Evolutionary conservation across 2,797 vertebrate species (phyloP).

Genomic region (Siniperca obscura): DNA sequence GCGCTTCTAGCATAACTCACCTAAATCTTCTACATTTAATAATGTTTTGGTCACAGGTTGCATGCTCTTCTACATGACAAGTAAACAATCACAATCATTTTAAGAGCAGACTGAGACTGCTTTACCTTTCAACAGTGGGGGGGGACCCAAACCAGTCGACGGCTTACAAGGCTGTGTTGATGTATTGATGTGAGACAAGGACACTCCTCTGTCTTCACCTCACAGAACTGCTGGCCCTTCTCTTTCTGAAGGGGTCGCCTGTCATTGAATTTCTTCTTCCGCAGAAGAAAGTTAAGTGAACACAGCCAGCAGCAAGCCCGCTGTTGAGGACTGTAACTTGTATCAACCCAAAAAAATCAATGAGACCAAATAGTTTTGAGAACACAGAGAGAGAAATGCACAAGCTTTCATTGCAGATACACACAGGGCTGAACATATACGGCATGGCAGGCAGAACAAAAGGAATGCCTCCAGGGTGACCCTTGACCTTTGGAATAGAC

Average conservation of each 20-base stretch:
- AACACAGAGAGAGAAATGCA: slow-evolving; percentile 17
- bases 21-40: neutral
- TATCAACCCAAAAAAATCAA: slow-evolving; percentile 36
- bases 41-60: neutral
- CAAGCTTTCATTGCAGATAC: slow-evolving; percentile 23
- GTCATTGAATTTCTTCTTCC: slow-evolving; percentile 25
- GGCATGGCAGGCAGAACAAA: slow-evolving; percentile 72
- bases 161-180: slow-evolving; percentile 1
- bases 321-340: slow-evolving; percentile 13
- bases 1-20: no score
- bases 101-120: slow-evolving; percentile 2
- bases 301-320: neutral
- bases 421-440: slow-evolving; percentile 48
- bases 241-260: slow-evolving; percentile 18
- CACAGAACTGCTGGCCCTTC: slow-evolving; percentile 27
- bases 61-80: neutral
- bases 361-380: slow-evolving; percentile 25
- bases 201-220: slow-evolving; percentile 5
- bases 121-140: slow-evolving; percentile 15
- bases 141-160: neutral
- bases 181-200: slow-evolving; percentile 25
- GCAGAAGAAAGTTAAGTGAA: slow-evolving; percentile 13
- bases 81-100: slow-evolving; percentile 5
- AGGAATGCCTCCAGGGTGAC: slow-evolving; percentile 79
- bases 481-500: slow-evolving; percentile 81